phyloP scores from a whole-genome alignment of 2,113 vertebrate species.

The Aptenodytes forsteri region DNA sequence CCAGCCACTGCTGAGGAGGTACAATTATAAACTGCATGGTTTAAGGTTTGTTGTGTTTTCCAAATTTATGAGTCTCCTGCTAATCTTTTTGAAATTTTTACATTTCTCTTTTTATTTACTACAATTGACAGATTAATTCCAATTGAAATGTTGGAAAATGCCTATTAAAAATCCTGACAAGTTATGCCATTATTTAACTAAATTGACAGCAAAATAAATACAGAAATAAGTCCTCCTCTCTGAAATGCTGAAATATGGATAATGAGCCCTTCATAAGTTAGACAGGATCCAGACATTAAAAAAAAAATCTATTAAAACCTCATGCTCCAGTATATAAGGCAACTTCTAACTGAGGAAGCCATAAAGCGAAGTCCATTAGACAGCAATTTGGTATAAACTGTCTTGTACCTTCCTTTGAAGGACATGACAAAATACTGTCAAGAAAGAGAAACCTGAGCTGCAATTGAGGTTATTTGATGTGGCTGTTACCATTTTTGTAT shows the following conservation, averaged over 20 bases:
- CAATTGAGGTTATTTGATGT: not conserved
- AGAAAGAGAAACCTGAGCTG: not conserved
- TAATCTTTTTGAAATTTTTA: not conserved
- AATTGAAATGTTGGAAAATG: not conserved
- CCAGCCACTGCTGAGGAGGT: not conserved
- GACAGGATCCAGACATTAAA: not conserved
- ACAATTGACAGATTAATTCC: not conserved
- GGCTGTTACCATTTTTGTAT: not conserved
- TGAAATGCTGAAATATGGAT: not conserved
- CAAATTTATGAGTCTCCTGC: not conserved
- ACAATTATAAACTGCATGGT: not conserved
- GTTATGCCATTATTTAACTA: not conserved
- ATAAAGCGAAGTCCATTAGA: not conserved
- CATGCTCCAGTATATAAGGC: not conserved
- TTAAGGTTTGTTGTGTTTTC: not conserved
- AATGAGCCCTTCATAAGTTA: not conserved
- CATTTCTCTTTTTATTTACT: not conserved
- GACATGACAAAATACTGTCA: not conserved
- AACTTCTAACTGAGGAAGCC: not conserved
- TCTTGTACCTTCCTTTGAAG: not conserved
- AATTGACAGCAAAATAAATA: not conserved
- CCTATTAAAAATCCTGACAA: not conserved
- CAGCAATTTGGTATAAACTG: not conserved
- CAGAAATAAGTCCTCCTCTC: not conserved
- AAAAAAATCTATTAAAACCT: not conserved